Evolutionary conservation across 1,140 invertebrate genomes (phyloP).

Genomic region (Drosophila albomicans): DNA sequence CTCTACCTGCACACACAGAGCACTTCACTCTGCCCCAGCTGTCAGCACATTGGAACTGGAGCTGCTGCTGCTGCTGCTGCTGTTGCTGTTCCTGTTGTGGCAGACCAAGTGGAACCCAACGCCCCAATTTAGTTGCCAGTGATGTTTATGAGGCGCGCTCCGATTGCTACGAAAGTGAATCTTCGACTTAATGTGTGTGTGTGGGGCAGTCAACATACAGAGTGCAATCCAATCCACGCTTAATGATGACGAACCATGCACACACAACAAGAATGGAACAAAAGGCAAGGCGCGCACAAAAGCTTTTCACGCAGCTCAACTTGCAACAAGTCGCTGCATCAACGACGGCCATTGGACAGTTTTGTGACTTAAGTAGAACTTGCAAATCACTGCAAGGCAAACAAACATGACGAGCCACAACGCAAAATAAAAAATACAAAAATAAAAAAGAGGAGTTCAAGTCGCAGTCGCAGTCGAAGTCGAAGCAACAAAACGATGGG

Average conservation of each 20-base stretch:
- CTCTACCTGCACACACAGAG: conserved; percentile 21
- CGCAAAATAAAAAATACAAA: not conserved
- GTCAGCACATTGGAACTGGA: conserved; percentile 36
- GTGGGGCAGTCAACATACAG: conserved; percentile 50
- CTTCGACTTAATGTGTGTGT: conserved; percentile 32
- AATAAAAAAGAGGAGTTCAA: not conserved
- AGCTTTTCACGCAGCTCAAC: conserved; percentile 67
- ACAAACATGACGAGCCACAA: conserved; percentile 67
- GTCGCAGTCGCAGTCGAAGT: not conserved
- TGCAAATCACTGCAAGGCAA: conserved; percentile 81
- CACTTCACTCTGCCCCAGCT: conserved; percentile 53
- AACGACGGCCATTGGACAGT: conserved; percentile 40
- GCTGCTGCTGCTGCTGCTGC: conserved; percentile 29
- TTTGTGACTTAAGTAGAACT: conserved; percentile 78
- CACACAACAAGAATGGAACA: conserved; percentile 36
- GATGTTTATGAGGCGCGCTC: conserved; percentile 51
- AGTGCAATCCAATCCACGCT: conserved; percentile 62
- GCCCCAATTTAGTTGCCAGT: conserved; percentile 63
- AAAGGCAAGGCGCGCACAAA: conserved; percentile 59
- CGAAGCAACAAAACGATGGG: conserved; percentile 49
- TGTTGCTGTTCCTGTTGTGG: conserved; percentile 23
- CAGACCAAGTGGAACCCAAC: conserved; percentile 62
- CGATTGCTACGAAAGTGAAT: conserved; percentile 74
- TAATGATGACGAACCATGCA: conserved; percentile 78
- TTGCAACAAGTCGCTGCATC: conserved; percentile 35